A percentile compares a stretch with the other conserved stretches of the same genome.
Conservation (phyloP, 2,888 invertebrate genomes). For the Pyrocoelia pectoralis region DNA sequence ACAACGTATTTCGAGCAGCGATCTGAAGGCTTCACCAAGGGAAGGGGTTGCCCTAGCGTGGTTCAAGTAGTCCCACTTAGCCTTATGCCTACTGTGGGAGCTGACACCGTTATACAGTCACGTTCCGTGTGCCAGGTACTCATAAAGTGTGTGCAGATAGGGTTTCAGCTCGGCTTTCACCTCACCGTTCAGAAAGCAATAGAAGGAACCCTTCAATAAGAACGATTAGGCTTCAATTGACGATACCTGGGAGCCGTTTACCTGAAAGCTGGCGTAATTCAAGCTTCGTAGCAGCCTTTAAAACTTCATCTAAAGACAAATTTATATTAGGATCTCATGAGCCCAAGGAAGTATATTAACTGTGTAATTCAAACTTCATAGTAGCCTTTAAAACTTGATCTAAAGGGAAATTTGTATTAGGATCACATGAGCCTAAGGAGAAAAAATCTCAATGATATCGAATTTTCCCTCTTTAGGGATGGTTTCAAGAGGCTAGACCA, state of each 20-base stretch:
- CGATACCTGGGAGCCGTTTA: slow-evolving; percentile 43
- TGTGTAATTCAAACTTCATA: too few species aligned
- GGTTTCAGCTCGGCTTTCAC: slow-evolving; percentile 65
- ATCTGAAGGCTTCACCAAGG: slow-evolving; percentile 11
- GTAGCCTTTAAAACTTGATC: too few species aligned
- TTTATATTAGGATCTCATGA: too few species aligned
- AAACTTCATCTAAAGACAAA: too few species aligned
- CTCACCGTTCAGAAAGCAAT: slow-evolving; percentile 76
- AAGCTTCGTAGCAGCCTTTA: too few species aligned
- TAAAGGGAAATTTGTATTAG: too few species aligned
- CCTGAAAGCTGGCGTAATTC: slow-evolving; percentile 73
- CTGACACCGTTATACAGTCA: slow-evolving; percentile 55
- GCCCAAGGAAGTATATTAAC: too few species aligned
- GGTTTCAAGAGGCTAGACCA: too few species aligned
- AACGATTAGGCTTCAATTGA: not conserved
- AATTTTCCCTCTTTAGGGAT: too few species aligned
- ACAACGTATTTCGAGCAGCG: slow-evolving; percentile 44
- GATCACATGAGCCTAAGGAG: too few species aligned
- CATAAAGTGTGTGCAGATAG: slow-evolving; percentile 48
- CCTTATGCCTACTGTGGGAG: slow-evolving; percentile 49
- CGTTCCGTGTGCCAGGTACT: slow-evolving; percentile 49
- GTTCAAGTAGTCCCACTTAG: slow-evolving; percentile 47
- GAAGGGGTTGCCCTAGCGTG: slow-evolving; percentile 42
- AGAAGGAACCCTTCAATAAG: slow-evolving; percentile 69
- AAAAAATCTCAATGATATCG: too few species aligned